Evolutionary conservation across 2,888 invertebrate genomes (phyloP).

Genomic region (Pimpla rufipes): DNA sequence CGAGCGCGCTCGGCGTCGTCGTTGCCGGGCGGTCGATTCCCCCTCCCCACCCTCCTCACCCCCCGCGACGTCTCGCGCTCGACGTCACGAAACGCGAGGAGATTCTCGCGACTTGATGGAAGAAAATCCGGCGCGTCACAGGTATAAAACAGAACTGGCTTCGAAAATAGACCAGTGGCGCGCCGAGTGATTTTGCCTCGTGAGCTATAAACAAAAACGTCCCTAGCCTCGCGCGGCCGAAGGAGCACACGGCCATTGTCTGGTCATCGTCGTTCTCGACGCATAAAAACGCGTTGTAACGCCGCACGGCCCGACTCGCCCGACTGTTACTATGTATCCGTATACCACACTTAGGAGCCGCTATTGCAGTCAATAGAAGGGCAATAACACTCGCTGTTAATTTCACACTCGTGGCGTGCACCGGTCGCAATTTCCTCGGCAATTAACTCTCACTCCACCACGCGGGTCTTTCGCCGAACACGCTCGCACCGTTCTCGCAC

Average conservation of each 20-base stretch:
- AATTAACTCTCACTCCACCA: slow-evolving; percentile 12
- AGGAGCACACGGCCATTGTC: neutral
- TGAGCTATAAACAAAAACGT: neutral
- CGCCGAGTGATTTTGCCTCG: neutral
- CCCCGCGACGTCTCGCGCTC: neutral
- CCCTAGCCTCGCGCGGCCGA: neutral
- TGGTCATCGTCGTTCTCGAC: neutral
- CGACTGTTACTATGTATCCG: neutral
- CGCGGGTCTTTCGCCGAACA: slow-evolving; percentile 11
- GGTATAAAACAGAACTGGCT: neutral
- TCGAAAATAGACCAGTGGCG: neutral
- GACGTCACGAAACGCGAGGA: slow-evolving; percentile 12
- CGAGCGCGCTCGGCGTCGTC: slow-evolving; percentile 9
- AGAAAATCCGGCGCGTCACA: neutral
- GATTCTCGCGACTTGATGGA: no score
- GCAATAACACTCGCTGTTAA: slow-evolving; percentile 19
- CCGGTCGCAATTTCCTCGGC: slow-evolving; percentile 32
- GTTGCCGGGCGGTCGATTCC: slow-evolving; percentile 31
- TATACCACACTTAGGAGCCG: neutral
- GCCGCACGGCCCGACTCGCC: no score
- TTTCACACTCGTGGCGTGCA: slow-evolving; percentile 15
- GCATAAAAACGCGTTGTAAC: neutral
- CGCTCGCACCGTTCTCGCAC: no score
- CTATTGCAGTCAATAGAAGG: neutral
- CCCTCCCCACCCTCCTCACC: neutral